Base-by-base conservation (phyloP, 2,888 invertebrate species). In the Drosophila nr. perissopoda region DNA sequence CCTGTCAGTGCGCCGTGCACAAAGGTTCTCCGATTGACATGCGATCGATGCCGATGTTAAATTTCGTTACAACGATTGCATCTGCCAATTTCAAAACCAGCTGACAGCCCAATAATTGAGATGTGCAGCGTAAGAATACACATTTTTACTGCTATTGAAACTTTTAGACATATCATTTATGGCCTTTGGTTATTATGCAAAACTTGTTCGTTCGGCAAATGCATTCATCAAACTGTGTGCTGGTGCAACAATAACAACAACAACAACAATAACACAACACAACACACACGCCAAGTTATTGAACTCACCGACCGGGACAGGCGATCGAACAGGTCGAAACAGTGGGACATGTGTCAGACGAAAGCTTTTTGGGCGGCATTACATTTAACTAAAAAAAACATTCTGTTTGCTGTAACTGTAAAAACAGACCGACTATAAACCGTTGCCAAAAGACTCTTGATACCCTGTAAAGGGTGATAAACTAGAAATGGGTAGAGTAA, bases 131-230 rank as follows among this genome's bases (percentile, higher is more conserved):
- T 62, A 71, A 65, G 78, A 83, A 77, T 67, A 66, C 33, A 56
- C 40, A 63, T 59, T 56, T 63, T 73, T 54, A 73, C 52, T 73
- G 73, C 60, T 80, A 80, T 80, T 57, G 73, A 76, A 72, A 69
- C 76, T 66, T 71, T 75, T 68, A 69, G 73, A 82, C 80, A 70
- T 75, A 81, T 80, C 86, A 77, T 82, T 88, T 78, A 69, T 70
- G 76, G 59, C 69, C 61, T 80, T 56, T 31, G 73, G 78, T 81
- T 85, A 82, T 82, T 90, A 89, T 89, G 89, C 89, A 82, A 89
- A 89, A 89, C 91, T 87, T 90, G 89, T 90, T 84, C 82, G 75
- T 65, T 73, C 68, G 60, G 61, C 80, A 78, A 76, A 79, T 85
- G 78, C 91, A 91, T 88, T 83, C 82, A 87, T 83, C 91, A 87